Evolutionary conservation across 2,888 invertebrate species (phyloP).

Genomic region (Trichopria drosophilae): DNA sequence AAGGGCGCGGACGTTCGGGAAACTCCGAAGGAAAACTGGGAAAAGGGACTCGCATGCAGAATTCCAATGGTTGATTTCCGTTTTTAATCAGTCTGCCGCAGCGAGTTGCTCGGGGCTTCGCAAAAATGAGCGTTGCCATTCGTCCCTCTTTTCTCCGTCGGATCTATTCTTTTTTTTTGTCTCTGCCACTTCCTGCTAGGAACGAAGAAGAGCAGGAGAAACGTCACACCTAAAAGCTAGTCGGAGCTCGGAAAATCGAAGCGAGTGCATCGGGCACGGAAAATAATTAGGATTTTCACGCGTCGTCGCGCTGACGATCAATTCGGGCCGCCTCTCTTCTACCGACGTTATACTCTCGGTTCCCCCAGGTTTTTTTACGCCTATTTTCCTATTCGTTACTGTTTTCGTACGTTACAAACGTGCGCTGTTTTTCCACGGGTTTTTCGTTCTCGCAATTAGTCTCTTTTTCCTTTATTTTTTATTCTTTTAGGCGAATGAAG

Average conservation of each 20-base stretch:
- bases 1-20: slow-evolving; percentile 29
- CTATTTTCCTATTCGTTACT: too few relatives aligned
- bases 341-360: too few relatives aligned
- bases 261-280: slow-evolving; percentile 13
- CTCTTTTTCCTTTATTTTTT: too few relatives aligned
- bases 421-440: too few relatives aligned
- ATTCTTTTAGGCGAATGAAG: too few relatives aligned
- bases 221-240: slow-evolving; percentile 1
- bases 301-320: slow-evolving; percentile 16
- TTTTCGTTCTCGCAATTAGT: too few relatives aligned
- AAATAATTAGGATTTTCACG: slow-evolving; percentile 29
- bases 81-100: slow-evolving; percentile 44
- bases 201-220: slow-evolving; percentile 9
- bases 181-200: too few relatives aligned
- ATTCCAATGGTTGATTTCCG: slow-evolving; percentile 42
- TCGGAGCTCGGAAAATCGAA: slow-evolving; percentile 14
- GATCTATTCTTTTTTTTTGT: too few relatives aligned
- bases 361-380: too few relatives aligned
- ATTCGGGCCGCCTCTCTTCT: too few relatives aligned
- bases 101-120: slow-evolving; percentile 35
- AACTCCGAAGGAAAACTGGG: slow-evolving; percentile 28
- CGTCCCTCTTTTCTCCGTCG: too few relatives aligned
- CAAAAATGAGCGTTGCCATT: slow-evolving; percentile 34
- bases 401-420: too few relatives aligned
- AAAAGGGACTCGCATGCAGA: slow-evolving; percentile 22